Evolutionary conservation across 2,888 invertebrate genomes (phyloP), one percentile per base, ranked within the genome.

Genomic region (Aphodius granarius): DNA sequence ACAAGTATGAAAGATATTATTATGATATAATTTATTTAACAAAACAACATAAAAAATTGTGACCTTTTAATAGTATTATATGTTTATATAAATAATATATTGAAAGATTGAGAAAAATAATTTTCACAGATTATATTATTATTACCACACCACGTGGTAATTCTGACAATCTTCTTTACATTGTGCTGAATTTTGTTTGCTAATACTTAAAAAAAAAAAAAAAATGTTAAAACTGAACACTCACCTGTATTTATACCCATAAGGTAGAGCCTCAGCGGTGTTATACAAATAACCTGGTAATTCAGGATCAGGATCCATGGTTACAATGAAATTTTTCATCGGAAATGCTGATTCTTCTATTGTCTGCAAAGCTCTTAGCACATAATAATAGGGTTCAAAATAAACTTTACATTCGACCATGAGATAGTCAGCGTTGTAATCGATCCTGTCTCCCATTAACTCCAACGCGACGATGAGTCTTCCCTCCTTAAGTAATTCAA

Each of bases 381-480:
- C 94, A 82, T 93, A 92, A 78, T 92, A 89, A 83, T 95, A 96
- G 0, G 95, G 94, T 83, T 95, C 95, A 83, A 95, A 95, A 85
- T 93, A 96, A 0, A 94, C 92, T 72, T 91, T 92, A 73, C 94
- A 92, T 84, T 95, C 95, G 1, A 94, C 90, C 93, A 95, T 94
- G 0, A 91, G 82, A 77, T 90, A 91, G 17, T 70, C 64, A 1
- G 21, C 9, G 18, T 78, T 72, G 19, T 66, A 66, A 18, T 76
- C 77, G 23, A 78, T 66, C 22, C 72, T 62, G 23, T 80, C 71
- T 22, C 74, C 86, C 16, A 87, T 86, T 68, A 83, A 87, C 82
- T 88, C 85, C 82, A 89, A 89, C 65, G 87, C 86, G 21, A 89
- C 88, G 13, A 87, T 86, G 15, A 90, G 81, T 87, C 89, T 86